Evolutionary conservation across 2,888 invertebrate genomes (phyloP).

Genomic region (Diogma glabrata): DNA sequence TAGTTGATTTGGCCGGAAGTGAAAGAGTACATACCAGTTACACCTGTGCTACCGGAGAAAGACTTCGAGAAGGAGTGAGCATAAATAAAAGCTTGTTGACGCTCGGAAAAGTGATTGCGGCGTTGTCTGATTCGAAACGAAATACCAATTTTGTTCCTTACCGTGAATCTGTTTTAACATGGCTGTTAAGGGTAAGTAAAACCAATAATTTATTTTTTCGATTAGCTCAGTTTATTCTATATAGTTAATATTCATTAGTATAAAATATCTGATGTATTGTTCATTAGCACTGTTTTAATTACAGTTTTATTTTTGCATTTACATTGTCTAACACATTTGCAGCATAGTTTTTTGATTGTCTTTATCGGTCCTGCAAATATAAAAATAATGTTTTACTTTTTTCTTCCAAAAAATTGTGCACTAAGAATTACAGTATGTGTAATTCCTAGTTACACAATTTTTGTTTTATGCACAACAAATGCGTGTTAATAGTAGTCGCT

Average conservation of each 20-base stretch:
- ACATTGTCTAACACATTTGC: conserved; percentile 9
- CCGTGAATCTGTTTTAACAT: conserved; percentile 68
- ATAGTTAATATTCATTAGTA: conserved; percentile 9
- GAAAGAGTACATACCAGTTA: conserved; percentile 52
- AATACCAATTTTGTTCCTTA: conserved; percentile 57
- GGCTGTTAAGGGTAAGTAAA: conserved; percentile 55
- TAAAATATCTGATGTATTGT: conserved; percentile 10
- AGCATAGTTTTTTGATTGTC: conserved; percentile 6
- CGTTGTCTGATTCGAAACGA: conserved; percentile 50
- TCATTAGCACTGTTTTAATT: background rate
- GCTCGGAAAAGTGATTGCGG: conserved; percentile 67
- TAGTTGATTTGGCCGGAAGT: conserved; percentile 73
- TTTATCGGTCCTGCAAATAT: background rate
- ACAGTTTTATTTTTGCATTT: conserved; percentile 11
- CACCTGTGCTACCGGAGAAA: conserved; percentile 52
- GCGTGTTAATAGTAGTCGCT: too few relatives aligned
- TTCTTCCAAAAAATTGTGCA: too few relatives aligned
- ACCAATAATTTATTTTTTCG: background rate
- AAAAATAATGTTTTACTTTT: too few relatives aligned
- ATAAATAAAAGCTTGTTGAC: conserved; percentile 66
- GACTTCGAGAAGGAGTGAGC: conserved; percentile 58
- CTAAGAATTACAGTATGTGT: too few relatives aligned
- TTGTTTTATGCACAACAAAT: too few relatives aligned
- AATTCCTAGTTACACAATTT: too few relatives aligned
- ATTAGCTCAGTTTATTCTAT: background rate